Conservation (phyloP, 2,888 invertebrate species). For the Acrobasis suavella region DNA sequence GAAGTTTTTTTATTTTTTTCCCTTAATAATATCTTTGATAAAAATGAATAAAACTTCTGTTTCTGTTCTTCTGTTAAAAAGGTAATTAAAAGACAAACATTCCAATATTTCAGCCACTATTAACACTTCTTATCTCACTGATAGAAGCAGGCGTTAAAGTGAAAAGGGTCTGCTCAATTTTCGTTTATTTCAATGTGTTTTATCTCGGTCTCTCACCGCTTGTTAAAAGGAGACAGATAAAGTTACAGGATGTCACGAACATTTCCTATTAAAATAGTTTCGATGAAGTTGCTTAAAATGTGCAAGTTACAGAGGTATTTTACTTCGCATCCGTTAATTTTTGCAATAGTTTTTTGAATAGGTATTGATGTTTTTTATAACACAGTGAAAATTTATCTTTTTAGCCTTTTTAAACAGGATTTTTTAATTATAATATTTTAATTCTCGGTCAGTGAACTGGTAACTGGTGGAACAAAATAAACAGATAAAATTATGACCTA, state of each 20-base stretch:
- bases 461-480: too few relatives aligned
- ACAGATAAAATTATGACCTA: too few relatives aligned
- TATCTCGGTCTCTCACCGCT: neutral
- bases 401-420: too few relatives aligned
- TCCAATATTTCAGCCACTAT: slow-evolving; percentile 13
- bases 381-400: too few relatives aligned
- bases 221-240: neutral
- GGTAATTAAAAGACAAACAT: neutral
- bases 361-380: too few relatives aligned
- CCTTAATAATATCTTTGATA: too few relatives aligned
- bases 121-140: slow-evolving; percentile 13
- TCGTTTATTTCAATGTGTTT: slow-evolving; percentile 20
- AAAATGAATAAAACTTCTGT: too few relatives aligned
- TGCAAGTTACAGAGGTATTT: slow-evolving; percentile 29
- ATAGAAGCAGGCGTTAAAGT: slow-evolving; percentile 26
- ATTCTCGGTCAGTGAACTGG: too few relatives aligned
- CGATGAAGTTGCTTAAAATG: slow-evolving; percentile 31
- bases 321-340: slow-evolving; percentile 12
- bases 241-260: slow-evolving; percentile 49
- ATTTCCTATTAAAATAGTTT: slow-evolving; percentile 59
- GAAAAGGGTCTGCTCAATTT: slow-evolving; percentile 30
- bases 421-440: too few relatives aligned
- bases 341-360: neutral
- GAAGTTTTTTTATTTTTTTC: too few relatives aligned
- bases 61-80: too few relatives aligned